phyloP scores from a whole-genome alignment of 2,113 vertebrate species.

The Urocynchramus pylzowi region DNA sequence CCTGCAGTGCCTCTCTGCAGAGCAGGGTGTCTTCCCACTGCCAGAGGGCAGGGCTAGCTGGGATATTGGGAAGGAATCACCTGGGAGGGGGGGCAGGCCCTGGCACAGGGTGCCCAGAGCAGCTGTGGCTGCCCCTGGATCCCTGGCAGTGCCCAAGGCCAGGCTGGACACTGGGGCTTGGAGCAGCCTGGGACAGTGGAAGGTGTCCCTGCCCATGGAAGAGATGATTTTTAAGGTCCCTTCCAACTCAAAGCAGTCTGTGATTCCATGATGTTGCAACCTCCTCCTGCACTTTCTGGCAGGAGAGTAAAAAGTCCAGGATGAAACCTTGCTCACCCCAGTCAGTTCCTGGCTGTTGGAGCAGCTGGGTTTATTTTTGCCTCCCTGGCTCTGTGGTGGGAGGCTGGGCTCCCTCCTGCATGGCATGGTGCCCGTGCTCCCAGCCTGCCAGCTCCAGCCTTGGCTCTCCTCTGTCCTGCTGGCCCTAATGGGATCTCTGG shows the following conservation, averaged over 20 bases:
- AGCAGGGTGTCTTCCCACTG: not conserved
- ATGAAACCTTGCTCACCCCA: not conserved
- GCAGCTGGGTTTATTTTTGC: not conserved
- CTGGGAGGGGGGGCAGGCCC: not conserved
- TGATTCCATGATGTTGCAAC: not conserved
- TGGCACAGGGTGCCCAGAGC: not conserved
- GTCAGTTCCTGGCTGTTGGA: fast-evolving
- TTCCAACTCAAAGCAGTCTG: not conserved
- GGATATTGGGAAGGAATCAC: not conserved
- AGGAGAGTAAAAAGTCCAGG: not conserved
- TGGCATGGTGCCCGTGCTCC: not conserved
- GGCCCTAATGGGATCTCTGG: not conserved
- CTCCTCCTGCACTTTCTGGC: not conserved
- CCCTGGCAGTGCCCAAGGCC: not conserved
- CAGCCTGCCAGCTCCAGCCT: not conserved
- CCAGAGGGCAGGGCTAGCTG: fast-evolving
- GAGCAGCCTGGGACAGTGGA: fast-evolving
- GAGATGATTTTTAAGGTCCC: not conserved
- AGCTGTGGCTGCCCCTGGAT: not conserved
- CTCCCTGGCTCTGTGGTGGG: not conserved
- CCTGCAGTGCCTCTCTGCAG: not conserved
- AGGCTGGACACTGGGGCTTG: not conserved
- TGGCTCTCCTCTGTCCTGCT: not conserved
- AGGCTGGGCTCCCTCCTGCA: not conserved
- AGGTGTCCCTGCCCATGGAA: not conserved